Base-by-base conservation (phyloP, 2,888 invertebrate genomes). In the Nineta flava region DNA sequence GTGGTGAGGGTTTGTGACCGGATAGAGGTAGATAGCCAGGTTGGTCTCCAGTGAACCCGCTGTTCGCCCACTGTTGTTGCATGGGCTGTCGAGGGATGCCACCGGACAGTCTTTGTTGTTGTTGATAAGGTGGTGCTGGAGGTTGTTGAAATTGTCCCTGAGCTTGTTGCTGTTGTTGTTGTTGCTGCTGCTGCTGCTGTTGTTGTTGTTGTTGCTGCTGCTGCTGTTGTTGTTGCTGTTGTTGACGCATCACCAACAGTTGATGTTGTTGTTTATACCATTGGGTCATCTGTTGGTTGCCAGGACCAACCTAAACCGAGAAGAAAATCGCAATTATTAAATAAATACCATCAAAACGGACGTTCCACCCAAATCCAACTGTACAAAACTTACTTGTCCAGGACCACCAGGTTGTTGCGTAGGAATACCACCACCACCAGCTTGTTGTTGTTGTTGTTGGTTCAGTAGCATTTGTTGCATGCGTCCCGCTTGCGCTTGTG, bases 1-100 rank as follows among this genome's bases (percentile, higher is more conserved):
- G 81, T 56, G 83, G 81, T 52, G 80, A 78, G 56, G 81, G 75
- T 63, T 81, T 79, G 56, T 81, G 82, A 53, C 81, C 81, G 60
- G 83, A 82, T 52, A 80, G 78, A 52, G 80, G 82, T 67, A 77
- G 79, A 58, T 77, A 66, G 57, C 75, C 67, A 53, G 66, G 66
- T 50, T 65, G 65, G 51, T 66, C 65, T 21, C 67, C 67, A 16
- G 61, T 58, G 53, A 66, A 66, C 12, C 64, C 61, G 52, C 64
- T 65, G 51, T 64, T 65, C 60, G 67, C 63, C 51, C 35, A 48
- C 10, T 35, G 35, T 15, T 15, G 26, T n/a, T 35, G 48, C 12
- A 66, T 66, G 2, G 64, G 65, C 53, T 66, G 67, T 49, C 67
- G 57, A 21, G 31, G 49, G 15, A 44, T 45, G 49, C 75, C 73